phyloP scores from a whole-genome alignment of 2,888 invertebrate genomes.

The Megalurothrips usitatus region DNA sequence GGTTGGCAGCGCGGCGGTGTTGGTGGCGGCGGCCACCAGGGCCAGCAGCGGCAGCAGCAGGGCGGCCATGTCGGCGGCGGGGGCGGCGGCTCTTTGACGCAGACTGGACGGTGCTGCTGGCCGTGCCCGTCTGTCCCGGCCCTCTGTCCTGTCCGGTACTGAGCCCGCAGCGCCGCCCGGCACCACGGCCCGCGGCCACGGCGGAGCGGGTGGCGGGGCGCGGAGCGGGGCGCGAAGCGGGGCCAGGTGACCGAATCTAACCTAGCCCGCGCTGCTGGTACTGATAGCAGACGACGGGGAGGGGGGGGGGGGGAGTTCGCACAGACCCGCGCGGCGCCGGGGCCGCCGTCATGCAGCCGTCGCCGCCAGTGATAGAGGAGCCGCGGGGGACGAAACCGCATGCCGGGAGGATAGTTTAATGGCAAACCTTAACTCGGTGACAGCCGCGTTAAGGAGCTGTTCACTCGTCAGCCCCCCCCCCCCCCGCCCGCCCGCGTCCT shows the following conservation, averaged over 20 bases:
- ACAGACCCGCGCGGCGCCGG: background rate
- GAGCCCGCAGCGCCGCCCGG: no score
- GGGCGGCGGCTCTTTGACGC: background rate
- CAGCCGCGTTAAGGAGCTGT: no score
- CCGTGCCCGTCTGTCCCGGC: background rate
- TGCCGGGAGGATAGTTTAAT: no score
- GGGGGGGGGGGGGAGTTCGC: background rate
- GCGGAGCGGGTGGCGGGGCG: background rate
- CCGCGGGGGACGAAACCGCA: no score
- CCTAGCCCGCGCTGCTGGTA: background rate
- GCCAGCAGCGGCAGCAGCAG: background rate
- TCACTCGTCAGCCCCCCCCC: no score
- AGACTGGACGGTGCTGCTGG: background rate
- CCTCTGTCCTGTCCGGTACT: background rate
- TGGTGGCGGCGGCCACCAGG: background rate
- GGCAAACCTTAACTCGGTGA: no score
- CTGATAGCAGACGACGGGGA: background rate
- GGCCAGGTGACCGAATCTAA: background rate
- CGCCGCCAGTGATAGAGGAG: no score
- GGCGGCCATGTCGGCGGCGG: background rate
- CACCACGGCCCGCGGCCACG: no score
- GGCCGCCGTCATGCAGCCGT: no score
- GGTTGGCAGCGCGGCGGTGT: background rate
- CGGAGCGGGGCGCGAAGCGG: background rate
- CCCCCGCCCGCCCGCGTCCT: no score